Percentiles rank a stretch among this genome's conserved stretches.
Conservation (phyloP, 2,888 invertebrate genomes). For the Dryobotodes eremita region DNA sequence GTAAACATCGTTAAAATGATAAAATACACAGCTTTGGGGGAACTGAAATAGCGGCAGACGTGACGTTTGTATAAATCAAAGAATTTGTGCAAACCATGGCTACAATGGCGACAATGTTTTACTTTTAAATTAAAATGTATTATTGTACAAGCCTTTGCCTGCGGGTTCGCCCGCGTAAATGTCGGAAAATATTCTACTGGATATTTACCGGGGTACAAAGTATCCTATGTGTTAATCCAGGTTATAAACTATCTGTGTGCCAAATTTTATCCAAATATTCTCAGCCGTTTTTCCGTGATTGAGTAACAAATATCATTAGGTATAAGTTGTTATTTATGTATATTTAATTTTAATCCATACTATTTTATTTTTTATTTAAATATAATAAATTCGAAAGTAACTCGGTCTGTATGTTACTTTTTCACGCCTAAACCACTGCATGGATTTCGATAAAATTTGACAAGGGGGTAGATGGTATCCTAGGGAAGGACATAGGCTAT, state of each 20-base stretch:
- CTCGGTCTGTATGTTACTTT: too few species aligned
- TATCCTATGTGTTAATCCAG: background rate
- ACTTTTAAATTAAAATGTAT: slow-evolving; percentile 7
- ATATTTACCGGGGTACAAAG: background rate
- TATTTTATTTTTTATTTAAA: too few species aligned
- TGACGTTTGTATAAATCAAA: slow-evolving; percentile 58
- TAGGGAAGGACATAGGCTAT: too few species aligned
- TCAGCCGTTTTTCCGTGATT: background rate
- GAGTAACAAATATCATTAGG: background rate
- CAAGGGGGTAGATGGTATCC: too few species aligned
- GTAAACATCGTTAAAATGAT: slow-evolving; percentile 64
- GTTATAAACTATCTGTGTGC: background rate
- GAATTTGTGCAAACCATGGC: slow-evolving; percentile 42
- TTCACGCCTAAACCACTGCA: too few species aligned
- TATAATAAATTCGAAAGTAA: too few species aligned
- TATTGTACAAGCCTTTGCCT: too few species aligned
- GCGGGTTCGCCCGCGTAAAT: background rate
- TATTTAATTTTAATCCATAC: too few species aligned
- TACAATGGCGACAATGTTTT: slow-evolving; percentile 8
- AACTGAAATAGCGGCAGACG: slow-evolving; percentile 46
- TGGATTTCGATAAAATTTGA: too few species aligned
- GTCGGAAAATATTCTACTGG: background rate
- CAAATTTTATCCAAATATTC: background rate
- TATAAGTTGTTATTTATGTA: background rate
- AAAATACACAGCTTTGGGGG: slow-evolving; percentile 52